Conservation (phyloP, 2,797 vertebrate species). For the Sebastes umbrosus region DNA sequence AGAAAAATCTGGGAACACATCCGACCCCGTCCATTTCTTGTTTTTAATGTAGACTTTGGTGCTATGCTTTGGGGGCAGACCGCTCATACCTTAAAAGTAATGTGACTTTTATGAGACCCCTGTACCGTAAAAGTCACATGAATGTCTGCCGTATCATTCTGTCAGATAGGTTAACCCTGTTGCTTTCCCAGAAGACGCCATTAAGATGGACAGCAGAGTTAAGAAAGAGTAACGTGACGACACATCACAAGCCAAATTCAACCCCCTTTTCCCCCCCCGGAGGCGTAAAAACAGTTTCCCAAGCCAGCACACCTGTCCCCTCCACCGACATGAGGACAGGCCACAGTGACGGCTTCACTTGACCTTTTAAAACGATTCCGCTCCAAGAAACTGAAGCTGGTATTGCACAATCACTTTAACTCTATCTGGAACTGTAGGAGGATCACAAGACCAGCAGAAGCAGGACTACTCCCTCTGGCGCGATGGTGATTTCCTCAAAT, state of each 20-base stretch:
- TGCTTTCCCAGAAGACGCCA: conserved; percentile 30
- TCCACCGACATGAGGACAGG: background rate
- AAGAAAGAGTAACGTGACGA: conserved; percentile 10
- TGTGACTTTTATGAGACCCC: conserved; percentile 51
- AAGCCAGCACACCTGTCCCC: conserved; percentile 34
- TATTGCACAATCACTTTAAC: conserved; percentile 9
- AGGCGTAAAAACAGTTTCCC: background rate
- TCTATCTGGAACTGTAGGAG: conserved; percentile 10
- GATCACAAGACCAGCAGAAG: conserved; percentile 31
- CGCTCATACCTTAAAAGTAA: conserved; percentile 31
- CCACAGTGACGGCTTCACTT: conserved; percentile 11
- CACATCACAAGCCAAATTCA: conserved; percentile 6
- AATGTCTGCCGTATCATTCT: conserved; percentile 31
- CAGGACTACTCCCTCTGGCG: conserved; percentile 47
- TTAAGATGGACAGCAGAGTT: conserved; percentile 8
- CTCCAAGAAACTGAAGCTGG: conserved; percentile 7
- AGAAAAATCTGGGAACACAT: background rate
- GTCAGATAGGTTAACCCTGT: conserved; percentile 12
- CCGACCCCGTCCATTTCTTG: background rate
- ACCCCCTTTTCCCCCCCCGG: background rate
- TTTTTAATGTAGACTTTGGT: conserved; percentile 7
- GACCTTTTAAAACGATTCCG: conserved; percentile 12
- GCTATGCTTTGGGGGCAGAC: background rate
- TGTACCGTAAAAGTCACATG: conserved; percentile 50
- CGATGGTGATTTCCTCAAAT: conserved; percentile 71